phyloP scores from a whole-genome alignment of 2,113 vertebrate genomes.

The Glareola pratincola region DNA sequence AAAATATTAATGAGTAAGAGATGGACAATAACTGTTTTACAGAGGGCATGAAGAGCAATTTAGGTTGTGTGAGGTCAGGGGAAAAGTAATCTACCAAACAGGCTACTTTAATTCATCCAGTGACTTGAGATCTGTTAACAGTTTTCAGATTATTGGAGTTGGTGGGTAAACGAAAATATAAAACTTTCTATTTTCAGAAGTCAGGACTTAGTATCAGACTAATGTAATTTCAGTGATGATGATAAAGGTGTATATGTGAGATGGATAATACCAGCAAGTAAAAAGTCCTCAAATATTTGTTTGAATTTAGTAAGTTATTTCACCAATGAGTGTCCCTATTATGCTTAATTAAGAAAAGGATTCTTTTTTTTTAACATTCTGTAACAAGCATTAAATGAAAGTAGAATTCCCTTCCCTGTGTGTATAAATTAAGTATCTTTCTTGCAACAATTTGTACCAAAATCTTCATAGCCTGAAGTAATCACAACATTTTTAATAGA shows the following conservation, averaged over 20 bases:
- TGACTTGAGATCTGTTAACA: background rate
- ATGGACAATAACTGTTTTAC: background rate
- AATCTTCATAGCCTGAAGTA: background rate
- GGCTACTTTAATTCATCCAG: background rate
- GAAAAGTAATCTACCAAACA: background rate
- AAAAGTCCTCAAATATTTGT: background rate
- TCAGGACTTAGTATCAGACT: background rate
- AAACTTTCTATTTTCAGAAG: background rate
- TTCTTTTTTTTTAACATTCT: background rate
- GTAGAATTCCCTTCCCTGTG: background rate
- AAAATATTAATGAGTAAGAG: background rate
- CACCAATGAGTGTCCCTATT: background rate
- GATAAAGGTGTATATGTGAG: background rate
- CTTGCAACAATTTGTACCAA: background rate
- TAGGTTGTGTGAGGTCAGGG: accelerated
- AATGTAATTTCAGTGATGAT: background rate
- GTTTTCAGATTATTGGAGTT: background rate
- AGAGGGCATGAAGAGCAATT: background rate
- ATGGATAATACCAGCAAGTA: background rate
- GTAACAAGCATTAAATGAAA: background rate
- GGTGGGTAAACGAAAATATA: background rate
- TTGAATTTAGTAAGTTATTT: background rate
- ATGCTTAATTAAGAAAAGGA: background rate
- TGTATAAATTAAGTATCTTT: background rate
- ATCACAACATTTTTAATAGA: background rate